These are phyloP conservation scores for Balaeniceps rex DNA, from an alignment of 2,113 vertebrate genomes.

Conservation along the genomic window DNA sequence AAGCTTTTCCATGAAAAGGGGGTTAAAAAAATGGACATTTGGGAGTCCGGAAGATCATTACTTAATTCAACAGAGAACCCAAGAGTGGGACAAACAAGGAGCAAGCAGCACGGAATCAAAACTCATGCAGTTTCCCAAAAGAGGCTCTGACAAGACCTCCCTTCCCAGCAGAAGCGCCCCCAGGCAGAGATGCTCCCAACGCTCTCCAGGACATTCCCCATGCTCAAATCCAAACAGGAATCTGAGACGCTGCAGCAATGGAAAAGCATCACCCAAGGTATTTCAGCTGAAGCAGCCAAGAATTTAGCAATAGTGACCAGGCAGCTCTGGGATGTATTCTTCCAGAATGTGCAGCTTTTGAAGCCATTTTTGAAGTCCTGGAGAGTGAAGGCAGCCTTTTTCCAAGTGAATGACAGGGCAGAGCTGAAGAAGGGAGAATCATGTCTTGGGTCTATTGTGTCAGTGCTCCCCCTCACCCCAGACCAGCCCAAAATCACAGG, in stretches of 20 bases:
- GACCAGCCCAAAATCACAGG: background rate
- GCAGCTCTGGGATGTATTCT: background rate
- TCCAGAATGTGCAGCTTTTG: background rate
- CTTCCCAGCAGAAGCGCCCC: background rate
- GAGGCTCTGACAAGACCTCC: background rate
- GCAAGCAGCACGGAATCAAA: background rate
- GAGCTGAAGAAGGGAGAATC: background rate
- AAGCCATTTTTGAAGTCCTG: background rate
- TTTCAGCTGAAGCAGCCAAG: background rate
- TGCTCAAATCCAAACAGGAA: background rate
- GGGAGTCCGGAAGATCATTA: background rate
- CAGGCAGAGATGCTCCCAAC: background rate
- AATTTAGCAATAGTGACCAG: background rate
- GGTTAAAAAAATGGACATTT: background rate
- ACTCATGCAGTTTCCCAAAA: background rate
- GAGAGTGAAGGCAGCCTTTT: background rate
- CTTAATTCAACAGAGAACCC: background rate
- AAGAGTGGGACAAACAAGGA: background rate
- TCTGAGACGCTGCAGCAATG: background rate
- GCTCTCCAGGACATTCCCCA: background rate
- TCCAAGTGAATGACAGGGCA: background rate
- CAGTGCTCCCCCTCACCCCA: background rate
- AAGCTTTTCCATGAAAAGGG: background rate
- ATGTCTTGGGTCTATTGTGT: background rate
- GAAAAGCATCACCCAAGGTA: background rate